A percentile compares a stretch with the other conserved stretches of the same genome.
Conservation (phyloP, 2,113 vertebrate genomes). For the Myiozetetes cayanensis region DNA sequence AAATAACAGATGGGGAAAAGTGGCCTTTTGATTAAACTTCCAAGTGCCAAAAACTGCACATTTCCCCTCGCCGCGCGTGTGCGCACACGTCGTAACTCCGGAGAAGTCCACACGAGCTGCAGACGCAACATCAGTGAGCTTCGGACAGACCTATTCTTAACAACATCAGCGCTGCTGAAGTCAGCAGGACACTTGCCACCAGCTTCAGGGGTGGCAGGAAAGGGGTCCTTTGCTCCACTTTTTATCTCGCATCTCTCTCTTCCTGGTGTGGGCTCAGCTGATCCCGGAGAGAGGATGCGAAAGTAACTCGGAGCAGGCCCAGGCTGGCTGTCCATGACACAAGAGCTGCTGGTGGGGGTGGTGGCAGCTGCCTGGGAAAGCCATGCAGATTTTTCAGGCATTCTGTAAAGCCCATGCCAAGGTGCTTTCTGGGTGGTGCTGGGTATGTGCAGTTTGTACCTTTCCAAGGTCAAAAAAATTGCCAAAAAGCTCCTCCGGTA, state of each 20-base stretch:
- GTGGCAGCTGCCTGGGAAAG: background rate
- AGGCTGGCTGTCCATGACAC: background rate
- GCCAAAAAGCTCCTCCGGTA: background rate
- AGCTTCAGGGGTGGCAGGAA: background rate
- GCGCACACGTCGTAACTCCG: background rate
- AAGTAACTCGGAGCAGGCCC: background rate
- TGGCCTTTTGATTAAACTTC: slow-evolving; percentile 66
- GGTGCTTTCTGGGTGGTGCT: background rate
- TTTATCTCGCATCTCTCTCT: background rate
- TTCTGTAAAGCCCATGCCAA: background rate
- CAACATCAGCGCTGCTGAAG: background rate
- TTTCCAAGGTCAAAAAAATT: background rate
- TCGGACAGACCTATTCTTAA: background rate
- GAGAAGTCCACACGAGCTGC: background rate
- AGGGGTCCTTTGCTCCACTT: slow-evolving; percentile 37
- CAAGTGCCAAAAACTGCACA: slow-evolving; percentile 28
- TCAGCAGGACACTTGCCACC: slow-evolving; percentile 12
- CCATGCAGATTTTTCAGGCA: background rate
- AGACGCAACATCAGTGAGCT: background rate
- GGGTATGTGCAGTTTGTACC: background rate
- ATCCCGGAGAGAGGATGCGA: background rate
- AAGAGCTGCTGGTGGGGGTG: background rate
- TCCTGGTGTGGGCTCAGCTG: background rate
- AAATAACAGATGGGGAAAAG: slow-evolving; percentile 53
- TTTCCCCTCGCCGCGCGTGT: slow-evolving; percentile 21